phyloP scores from a whole-genome alignment of 2,797 vertebrate genomes.

The Rhodeus uyekii region DNA sequence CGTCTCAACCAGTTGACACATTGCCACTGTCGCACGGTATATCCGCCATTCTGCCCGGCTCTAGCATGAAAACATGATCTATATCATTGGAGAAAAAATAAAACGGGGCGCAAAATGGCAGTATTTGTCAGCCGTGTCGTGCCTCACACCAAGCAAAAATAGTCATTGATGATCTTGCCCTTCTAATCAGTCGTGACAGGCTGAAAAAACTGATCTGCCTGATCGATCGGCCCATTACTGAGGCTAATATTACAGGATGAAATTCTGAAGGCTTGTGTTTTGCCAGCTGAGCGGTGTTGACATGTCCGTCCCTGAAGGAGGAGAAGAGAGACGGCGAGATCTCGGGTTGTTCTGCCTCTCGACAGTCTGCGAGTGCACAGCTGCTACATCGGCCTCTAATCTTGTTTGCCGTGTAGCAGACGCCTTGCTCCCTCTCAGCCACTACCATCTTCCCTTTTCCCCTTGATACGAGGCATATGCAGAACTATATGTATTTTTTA shows the following conservation, averaged over 20 bases:
- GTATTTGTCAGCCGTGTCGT: neutral
- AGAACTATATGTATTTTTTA: neutral
- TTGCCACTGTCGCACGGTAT: neutral
- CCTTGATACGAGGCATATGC: neutral
- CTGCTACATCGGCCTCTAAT: conserved; percentile 40
- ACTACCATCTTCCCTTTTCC: neutral
- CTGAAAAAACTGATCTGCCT: conserved; percentile 36
- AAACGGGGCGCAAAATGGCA: conserved; percentile 27
- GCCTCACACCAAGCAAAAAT: conserved; percentile 32
- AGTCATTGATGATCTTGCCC: conserved; percentile 49
- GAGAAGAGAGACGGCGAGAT: neutral
- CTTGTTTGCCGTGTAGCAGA: conserved; percentile 47
- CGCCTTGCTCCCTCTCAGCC: neutral
- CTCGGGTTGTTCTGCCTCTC: conserved; percentile 33
- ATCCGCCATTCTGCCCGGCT: neutral
- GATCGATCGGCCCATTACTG: conserved; percentile 35
- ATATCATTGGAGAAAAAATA: conserved; percentile 9
- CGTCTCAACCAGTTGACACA: neutral
- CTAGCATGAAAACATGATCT: conserved; percentile 4
- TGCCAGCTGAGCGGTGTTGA: conserved; percentile 46
- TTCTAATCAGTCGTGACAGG: conserved; percentile 45
- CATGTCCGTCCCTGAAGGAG: neutral
- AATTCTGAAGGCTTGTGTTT: conserved; percentile 21
- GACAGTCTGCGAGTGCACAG: conserved; percentile 31
- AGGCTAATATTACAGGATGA: conserved; percentile 29